Evolutionary conservation across 1,140 invertebrate species (phyloP).

Genomic region (Drosophila erecta): DNA sequence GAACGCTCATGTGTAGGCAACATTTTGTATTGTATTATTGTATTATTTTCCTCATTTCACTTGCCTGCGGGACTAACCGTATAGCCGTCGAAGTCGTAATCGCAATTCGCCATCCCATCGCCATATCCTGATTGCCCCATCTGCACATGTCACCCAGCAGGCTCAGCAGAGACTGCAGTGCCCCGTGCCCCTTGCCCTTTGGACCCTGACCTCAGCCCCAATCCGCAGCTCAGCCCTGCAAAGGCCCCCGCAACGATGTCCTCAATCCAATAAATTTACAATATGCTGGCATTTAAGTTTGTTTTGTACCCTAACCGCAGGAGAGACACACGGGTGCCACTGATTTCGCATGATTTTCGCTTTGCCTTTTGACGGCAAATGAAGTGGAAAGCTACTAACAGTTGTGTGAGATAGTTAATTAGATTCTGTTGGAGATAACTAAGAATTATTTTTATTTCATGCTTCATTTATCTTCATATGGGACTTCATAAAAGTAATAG

Average conservation of each 20-base stretch:
- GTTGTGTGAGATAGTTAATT: neutral
- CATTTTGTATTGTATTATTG: slow-evolving; percentile 9
- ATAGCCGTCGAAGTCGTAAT: slow-evolving; percentile 33
- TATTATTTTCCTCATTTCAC: slow-evolving; percentile 19
- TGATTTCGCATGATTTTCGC: slow-evolving; percentile 5
- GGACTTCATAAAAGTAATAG: too few relatives aligned
- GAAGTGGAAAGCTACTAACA: slow-evolving; percentile 1
- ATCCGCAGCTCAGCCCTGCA: slow-evolving; percentile 1
- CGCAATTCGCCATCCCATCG: slow-evolving; percentile 34
- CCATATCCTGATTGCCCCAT: slow-evolving; percentile 41
- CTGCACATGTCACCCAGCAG: slow-evolving; percentile 36
- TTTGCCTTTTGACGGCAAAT: neutral
- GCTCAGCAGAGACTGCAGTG: slow-evolving; percentile 10
- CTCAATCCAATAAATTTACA: slow-evolving; percentile 61
- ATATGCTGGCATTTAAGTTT: slow-evolving; percentile 61
- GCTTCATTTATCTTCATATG: neutral
- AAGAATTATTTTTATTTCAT: neutral
- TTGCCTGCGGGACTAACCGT: slow-evolving; percentile 37
- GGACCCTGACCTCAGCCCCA: slow-evolving; percentile 17
- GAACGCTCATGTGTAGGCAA: slow-evolving; percentile 50
- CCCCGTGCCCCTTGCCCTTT: neutral
- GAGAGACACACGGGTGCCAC: neutral
- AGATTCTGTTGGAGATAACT: neutral
- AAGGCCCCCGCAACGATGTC: slow-evolving; percentile 18
- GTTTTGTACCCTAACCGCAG: slow-evolving; percentile 41